Conservation (phyloP, 2,113 vertebrate genomes). For the Octodon degus region DNA sequence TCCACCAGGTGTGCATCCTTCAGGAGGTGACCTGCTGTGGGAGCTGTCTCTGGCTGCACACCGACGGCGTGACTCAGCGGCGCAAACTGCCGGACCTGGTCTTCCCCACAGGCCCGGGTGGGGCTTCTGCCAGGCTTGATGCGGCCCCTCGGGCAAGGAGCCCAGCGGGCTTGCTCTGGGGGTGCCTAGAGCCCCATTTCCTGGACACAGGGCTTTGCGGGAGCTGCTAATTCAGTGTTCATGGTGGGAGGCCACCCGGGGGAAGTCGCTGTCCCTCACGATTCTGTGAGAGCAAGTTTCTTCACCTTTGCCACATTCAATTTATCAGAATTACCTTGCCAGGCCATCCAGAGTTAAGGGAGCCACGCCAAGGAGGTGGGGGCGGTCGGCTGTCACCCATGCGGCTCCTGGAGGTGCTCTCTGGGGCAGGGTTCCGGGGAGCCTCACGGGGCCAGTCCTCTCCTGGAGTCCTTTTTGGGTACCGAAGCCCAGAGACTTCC, state of each 20-base stretch:
- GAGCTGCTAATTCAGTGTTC: neutral
- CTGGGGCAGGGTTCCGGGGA: neutral
- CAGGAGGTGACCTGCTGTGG: neutral
- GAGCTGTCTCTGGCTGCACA: neutral
- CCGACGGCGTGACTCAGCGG: neutral
- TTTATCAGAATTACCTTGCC: neutral
- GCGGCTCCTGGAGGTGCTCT: neutral
- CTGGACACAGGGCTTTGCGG: neutral
- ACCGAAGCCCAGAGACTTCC: neutral
- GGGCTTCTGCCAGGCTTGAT: too few species aligned
- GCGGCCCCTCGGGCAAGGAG: neutral
- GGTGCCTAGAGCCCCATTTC: neutral
- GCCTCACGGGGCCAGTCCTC: neutral
- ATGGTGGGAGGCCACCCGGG: neutral
- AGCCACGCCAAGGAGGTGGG: neutral
- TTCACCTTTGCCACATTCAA: neutral
- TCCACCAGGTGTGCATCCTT: neutral
- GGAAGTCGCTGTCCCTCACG: neutral
- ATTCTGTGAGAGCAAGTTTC: neutral
- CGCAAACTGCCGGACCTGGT: neutral
- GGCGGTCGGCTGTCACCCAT: fast-evolving
- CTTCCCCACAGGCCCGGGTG: neutral
- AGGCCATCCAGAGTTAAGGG: neutral
- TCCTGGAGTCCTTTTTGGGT: neutral
- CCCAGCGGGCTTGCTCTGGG: too few species aligned